Conservation (phyloP, 2,797 vertebrate species). For the Anguilla marmorata region DNA sequence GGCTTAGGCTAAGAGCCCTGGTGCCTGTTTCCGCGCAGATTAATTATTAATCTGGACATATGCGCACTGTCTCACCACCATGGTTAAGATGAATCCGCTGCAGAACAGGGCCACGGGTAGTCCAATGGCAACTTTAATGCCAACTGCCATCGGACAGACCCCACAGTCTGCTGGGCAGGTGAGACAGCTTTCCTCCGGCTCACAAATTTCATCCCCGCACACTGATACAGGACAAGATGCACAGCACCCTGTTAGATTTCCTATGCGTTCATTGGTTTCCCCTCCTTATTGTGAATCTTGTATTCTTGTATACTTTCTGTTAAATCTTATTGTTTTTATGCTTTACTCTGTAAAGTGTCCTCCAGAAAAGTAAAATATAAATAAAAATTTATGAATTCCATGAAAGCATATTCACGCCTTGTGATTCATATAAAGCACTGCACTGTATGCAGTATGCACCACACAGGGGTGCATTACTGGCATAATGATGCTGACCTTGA, state of each 20-base stretch:
- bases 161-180: slow-evolving; percentile 78
- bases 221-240: slow-evolving; percentile 56
- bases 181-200: slow-evolving; percentile 72
- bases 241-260: not conserved
- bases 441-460: not conserved
- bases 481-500: slow-evolving; percentile 63
- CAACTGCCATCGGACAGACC: slow-evolving; percentile 72
- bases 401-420: not conserved
- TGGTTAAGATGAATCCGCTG: slow-evolving; percentile 72
- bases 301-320: not conserved
- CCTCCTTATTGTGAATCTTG: not conserved
- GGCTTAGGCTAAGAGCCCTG: not conserved
- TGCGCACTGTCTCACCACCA: slow-evolving; percentile 65
- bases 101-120: slow-evolving; percentile 73
- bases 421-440: not conserved
- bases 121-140: slow-evolving; percentile 71
- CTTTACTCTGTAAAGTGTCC: too few species aligned
- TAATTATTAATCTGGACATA: slow-evolving; percentile 9
- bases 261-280: not conserved
- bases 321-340: not conserved
- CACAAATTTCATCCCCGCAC: slow-evolving; percentile 72
- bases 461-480: not conserved
- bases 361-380: too few species aligned
- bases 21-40: not conserved
- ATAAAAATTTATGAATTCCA: not conserved